phyloP scores from a whole-genome alignment of 2,888 invertebrate genomes.

The Folsomia manolachei region DNA sequence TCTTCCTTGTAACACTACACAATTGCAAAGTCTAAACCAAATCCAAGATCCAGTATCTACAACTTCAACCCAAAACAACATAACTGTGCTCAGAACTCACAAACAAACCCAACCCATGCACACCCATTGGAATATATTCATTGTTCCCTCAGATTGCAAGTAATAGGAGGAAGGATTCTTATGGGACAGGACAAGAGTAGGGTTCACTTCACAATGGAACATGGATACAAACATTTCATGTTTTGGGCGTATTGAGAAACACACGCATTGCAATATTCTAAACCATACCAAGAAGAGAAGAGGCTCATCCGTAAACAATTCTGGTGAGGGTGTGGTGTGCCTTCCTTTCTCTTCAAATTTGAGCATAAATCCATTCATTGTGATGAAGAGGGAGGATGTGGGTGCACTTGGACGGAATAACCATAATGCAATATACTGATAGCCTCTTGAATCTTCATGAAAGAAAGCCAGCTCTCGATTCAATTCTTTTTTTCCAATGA shows the following conservation, averaged over 20 bases:
- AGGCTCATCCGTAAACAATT: constrained; percentile 11
- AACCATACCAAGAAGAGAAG: no score
- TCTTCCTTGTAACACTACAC: no score
- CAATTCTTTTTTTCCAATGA: constrained; percentile 12
- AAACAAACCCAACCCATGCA: no score
- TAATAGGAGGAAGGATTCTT: neutral
- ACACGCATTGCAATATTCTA: no score
- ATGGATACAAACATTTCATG: no score
- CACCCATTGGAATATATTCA: no score
- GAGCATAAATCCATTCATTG: neutral
- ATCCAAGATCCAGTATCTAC: no score
- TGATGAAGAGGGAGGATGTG: neutral
- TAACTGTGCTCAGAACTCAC: neutral
- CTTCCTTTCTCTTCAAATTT: no score
- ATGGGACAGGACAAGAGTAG: neutral
- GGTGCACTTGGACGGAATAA: constrained; percentile 16
- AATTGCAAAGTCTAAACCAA: no score
- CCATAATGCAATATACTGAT: constrained; percentile 12
- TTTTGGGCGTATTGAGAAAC: neutral
- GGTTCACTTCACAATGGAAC: no score
- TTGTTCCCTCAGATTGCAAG: no score
- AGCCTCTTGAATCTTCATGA: neutral
- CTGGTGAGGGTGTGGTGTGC: constrained; percentile 5
- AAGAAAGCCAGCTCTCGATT: neutral
- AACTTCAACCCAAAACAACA: neutral